Evolutionary conservation across 2,797 vertebrate species (phyloP).

Genomic region (Pseudochromis fuscus): DNA sequence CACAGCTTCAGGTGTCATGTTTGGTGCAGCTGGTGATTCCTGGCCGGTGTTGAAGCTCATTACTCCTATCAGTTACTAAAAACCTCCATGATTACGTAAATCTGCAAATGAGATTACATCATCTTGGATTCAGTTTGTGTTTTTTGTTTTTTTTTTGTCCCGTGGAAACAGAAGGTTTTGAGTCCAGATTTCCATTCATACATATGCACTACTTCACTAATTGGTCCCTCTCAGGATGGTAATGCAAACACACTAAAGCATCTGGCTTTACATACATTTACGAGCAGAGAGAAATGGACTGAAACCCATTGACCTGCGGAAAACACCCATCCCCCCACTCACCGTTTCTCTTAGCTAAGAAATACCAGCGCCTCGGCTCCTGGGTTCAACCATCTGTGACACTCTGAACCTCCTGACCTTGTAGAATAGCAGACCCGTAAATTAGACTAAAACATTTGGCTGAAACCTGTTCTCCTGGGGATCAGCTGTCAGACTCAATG

Average conservation of each 20-base stretch:
- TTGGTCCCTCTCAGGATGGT: constrained; percentile 6
- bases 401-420: constrained; percentile 72
- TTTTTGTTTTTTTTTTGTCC: too few species aligned
- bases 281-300: constrained; percentile 50
- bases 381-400: constrained; percentile 72
- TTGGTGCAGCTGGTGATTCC: not conserved
- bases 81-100: constrained; percentile 18
- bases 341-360: constrained; percentile 53
- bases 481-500: constrained; percentile 53
- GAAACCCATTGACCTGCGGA: constrained; percentile 72
- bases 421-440: constrained; percentile 48
- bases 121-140: not conserved
- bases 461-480: constrained; percentile 39
- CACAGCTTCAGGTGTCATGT: constrained; percentile 9
- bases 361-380: constrained; percentile 61
- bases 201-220: constrained; percentile 13
- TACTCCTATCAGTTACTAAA: constrained; percentile 5
- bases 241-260: constrained; percentile 26
- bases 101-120: constrained; percentile 10
- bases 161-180: constrained; percentile 15
- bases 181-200: constrained; percentile 23
- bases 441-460: constrained; percentile 65
- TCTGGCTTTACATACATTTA: constrained; percentile 33
- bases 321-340: constrained; percentile 55
- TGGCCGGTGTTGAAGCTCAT: constrained; percentile 17